Conservation (phyloP, 1,140 invertebrate genomes). For the Leptinotarsa defecta region DNA sequence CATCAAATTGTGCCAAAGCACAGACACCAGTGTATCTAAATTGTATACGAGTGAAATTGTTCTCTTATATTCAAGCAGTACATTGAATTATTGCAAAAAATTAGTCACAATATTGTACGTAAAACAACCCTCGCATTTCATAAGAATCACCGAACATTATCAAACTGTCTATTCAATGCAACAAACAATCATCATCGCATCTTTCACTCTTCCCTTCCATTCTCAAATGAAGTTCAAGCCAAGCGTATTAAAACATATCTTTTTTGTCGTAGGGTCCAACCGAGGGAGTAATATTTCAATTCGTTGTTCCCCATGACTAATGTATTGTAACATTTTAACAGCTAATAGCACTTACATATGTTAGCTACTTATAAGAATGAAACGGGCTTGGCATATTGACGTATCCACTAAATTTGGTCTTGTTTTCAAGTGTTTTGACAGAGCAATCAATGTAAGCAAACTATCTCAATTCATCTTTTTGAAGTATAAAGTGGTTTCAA, state of each 20-base stretch:
- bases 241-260: slow-evolving; percentile 20
- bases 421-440: neutral
- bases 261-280: slow-evolving; percentile 4
- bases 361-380: slow-evolving; percentile 14
- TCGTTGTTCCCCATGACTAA: slow-evolving; percentile 29
- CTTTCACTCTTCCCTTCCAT: slow-evolving; percentile 1
- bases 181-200: neutral
- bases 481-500: too few species aligned
- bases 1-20: too few species aligned
- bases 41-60: too few species aligned
- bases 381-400: neutral
- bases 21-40: too few species aligned
- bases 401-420: neutral
- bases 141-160: neutral
- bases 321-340: slow-evolving; percentile 30
- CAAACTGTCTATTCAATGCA: neutral
- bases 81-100: too few species aligned
- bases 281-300: slow-evolving; percentile 32
- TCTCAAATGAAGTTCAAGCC: slow-evolving; percentile 11
- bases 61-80: too few species aligned
- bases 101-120: too few species aligned
- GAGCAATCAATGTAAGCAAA: neutral
- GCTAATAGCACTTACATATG: slow-evolving; percentile 33
- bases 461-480: too few species aligned
- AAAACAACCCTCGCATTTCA: too few species aligned